These are phyloP conservation scores for Aptenodytes forsteri DNA, from an alignment of 2,113 vertebrate species.

Conservation along the genomic window DNA sequence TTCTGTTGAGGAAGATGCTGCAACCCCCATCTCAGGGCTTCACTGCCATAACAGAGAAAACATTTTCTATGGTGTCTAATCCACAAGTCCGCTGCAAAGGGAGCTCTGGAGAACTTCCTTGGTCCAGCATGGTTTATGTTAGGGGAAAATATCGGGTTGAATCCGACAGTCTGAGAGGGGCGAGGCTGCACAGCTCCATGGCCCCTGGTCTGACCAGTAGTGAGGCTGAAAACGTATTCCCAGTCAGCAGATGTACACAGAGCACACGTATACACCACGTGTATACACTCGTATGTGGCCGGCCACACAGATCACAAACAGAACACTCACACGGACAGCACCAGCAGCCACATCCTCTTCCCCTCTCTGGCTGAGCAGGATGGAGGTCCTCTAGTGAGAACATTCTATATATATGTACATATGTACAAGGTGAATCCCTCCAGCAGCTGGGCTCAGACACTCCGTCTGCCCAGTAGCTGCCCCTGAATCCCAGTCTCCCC, in stretches of 20 bases:
- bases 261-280: fast-evolving
- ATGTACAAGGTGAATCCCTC: neutral
- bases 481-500: neutral
- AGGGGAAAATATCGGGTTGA: neutral
- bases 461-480: neutral
- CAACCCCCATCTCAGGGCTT: neutral
- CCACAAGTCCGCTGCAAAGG: neutral
- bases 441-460: neutral
- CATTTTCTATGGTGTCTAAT: neutral
- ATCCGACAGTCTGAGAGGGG: neutral
- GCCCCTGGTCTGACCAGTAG: neutral
- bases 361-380: neutral
- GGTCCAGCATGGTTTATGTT: neutral
- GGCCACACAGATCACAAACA: neutral
- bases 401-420: no score
- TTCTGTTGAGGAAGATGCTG: neutral
- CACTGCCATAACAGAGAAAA: neutral
- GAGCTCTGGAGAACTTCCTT: neutral
- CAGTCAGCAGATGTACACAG: fast-evolving
- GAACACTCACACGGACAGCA: neutral
- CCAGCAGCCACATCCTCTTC: neutral
- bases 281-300: fast-evolving
- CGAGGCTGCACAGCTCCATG: neutral
- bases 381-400: neutral
- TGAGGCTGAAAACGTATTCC: neutral